phyloP scores from a whole-genome alignment of 92 coral and sea anemone species.

The Actinernus sp. region DNA sequence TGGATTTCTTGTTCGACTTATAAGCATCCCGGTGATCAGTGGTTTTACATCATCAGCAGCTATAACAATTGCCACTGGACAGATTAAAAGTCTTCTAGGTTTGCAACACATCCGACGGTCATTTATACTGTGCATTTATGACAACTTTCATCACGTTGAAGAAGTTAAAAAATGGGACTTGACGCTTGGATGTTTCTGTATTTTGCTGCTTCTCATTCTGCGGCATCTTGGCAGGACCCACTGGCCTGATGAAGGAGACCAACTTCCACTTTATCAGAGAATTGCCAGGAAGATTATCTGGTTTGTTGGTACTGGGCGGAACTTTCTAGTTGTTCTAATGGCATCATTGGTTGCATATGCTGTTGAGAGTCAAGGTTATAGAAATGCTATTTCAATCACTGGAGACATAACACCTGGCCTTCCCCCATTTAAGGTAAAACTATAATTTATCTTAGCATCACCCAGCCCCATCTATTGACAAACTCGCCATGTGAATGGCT shows the following conservation, averaged over 20 bases:
- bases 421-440: slow-evolving; percentile 83
- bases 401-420: slow-evolving; percentile 69
- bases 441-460: too few relatives aligned
- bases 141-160: slow-evolving; percentile 63
- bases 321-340: slow-evolving; percentile 81
- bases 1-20: slow-evolving; percentile 90
- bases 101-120: slow-evolving; percentile 67
- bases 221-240: slow-evolving; percentile 54
- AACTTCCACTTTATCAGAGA: slow-evolving; percentile 59
- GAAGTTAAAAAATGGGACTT: slow-evolving; percentile 86
- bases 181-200: slow-evolving; percentile 72
- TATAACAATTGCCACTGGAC: slow-evolving; percentile 83
- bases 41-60: slow-evolving; percentile 98
- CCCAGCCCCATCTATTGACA: too few relatives aligned
- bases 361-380: slow-evolving; percentile 49
- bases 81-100: slow-evolving; percentile 81
- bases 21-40: slow-evolving; percentile 92
- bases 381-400: slow-evolving; percentile 64
- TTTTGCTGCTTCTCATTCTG: slow-evolving; percentile 56
- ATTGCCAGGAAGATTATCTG: slow-evolving; percentile 84
- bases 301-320: slow-evolving; percentile 83
- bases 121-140: slow-evolving; percentile 61
- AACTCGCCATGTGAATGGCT: too few relatives aligned
- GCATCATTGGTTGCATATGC: slow-evolving; percentile 76
- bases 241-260: slow-evolving; percentile 75